Base-by-base conservation (phyloP, 2,888 invertebrate species). In the Horisme vitalbata region DNA sequence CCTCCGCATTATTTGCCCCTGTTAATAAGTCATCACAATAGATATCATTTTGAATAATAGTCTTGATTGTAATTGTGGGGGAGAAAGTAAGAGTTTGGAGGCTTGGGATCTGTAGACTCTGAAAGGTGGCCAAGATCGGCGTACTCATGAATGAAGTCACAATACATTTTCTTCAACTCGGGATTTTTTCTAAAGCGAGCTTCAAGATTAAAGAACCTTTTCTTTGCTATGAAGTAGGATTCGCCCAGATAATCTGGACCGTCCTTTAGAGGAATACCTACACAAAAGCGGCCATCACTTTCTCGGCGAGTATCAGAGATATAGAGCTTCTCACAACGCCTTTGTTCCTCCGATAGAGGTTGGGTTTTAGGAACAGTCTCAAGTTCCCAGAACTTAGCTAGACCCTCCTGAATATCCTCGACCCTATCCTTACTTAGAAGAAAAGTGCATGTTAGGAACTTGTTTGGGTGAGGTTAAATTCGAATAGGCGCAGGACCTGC, bases 21-120 rank as follows among this genome's bases (percentile, higher is more conserved):
- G 59, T 59, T 0, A 59, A 15, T 1, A 60, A 24, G 37, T 65
- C 61, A 39, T 68, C 63, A 0, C 57, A 51, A 15, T 58, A 63
- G 14, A 61, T 56, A 30, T 65, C 63, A 0, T 51, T 34, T 41
- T 57, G 35, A 4, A 66, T 61, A 1, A 61, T 61, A 3, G 18
- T 23, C 33, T 45, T 49, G 4, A 61, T 55, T 1, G 20, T 4
- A 4, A n/a, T n/a, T n/a, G n/a, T n/a, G n/a, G n/a, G n/a, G n/a
- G n/a, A n/a, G n/a, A n/a, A n/a, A n/a, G n/a, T n/a, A n/a, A n/a
- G n/a, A n/a, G n/a, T n/a, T n/a, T n/a, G n/a, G n/a, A n/a, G n/a
- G n/a, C n/a, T n/a, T n/a, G n/a, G n/a, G n/a, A n/a, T n/a, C n/a
- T n/a, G n/a, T n/a, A n/a, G n/a, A n/a, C n/a, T n/a, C n/a, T n/a